Base-by-base conservation (phyloP, 1,140 invertebrate species). In the Harlomillsia oculata region DNA sequence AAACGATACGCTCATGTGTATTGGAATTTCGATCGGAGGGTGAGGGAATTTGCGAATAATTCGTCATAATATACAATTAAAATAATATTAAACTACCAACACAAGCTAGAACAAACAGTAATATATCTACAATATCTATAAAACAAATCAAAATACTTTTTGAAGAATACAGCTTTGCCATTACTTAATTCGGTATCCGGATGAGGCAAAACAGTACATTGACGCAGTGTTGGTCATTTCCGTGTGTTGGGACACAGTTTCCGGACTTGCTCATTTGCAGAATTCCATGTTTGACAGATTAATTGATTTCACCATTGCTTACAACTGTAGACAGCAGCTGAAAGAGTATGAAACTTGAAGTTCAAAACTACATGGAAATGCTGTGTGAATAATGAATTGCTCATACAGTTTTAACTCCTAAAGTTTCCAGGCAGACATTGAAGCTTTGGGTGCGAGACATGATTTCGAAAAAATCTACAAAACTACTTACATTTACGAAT, bases 1-100 rank as follows among this genome's bases (percentile, higher is more conserved):
- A 2, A 71, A 76, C 63, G 76, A 78, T 18, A 81, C 80, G 50
- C 71, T 90, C 34, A 79, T 84, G 43, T 87, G 82, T 14, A 80
- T 80, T 8, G 88, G 88, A 18, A 81, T 91, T 57, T 90, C 87
- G 14, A 82, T 92, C 72, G 88, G 89, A 69, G 77, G 75, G 74
- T 21, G 18, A 6, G 26, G 4, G 23, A 6, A 2, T 25, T 44
- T 20, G 20, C n/a, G n/a, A n/a, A n/a, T n/a, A n/a, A n/a, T n/a
- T n/a, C n/a, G n/a, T n/a, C n/a, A n/a, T n/a, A n/a, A n/a, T n/a
- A n/a, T n/a, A n/a, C n/a, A n/a, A n/a, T n/a, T n/a, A n/a, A n/a
- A n/a, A n/a, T n/a, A n/a, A n/a, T n/a, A n/a, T n/a, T n/a, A n/a
- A n/a, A n/a, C n/a, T n/a, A n/a, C n/a, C n/a, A n/a, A n/a, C n/a